Base-by-base conservation (phyloP, 1,140 invertebrate genomes). In the Ericerus pela region DNA sequence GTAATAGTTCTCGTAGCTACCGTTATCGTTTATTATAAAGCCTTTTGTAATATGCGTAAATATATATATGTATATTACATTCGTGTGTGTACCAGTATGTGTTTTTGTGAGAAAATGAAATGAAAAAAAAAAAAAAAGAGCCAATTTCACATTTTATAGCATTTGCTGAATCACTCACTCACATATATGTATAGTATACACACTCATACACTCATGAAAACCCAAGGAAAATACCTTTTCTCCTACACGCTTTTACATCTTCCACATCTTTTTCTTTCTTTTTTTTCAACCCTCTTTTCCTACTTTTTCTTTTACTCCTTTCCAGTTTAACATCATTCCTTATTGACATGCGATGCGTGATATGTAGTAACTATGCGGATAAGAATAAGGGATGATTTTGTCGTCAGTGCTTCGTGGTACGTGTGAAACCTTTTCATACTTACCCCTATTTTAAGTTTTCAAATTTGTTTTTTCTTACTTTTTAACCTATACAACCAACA, bases 281-380 rank as follows among this genome's bases (percentile, higher is more conserved):
- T 33, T n/a, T 33, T n/a, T n/a, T 10, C n/a, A 8, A n/a, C 30
- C 8, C 30, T 8, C 30, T 33, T 33, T 33, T 33, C 30, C 30
- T 33, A 10, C 30, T 33, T 33, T 47, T 47, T 47, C 16, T 47
- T 22, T 24, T 47, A 24, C 26, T 47, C 41, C 16, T 47, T 10
- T 33, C n/a, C n/a, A 47, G 41, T 47, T 47, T 47, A 47, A 47
- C 26, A 47, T 47, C 41, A 47, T 47, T 47, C 41, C 41, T 47
- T 47, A 47, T 47, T 47, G 41, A 47, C 41, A 47, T 47, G 41
- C 41, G 41, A 47, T 47, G 41, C 41, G 41, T 47, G 41, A 47
- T 47, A 47, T 24, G 41, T 47, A 24, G 41, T 47, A 47, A 47
- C 41, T 47, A 24, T 47, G 14, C 22, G 41, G 18, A 47, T 47